Base-by-base conservation (phyloP, 2,888 invertebrate genomes). In the Perizoma affinitatum region DNA sequence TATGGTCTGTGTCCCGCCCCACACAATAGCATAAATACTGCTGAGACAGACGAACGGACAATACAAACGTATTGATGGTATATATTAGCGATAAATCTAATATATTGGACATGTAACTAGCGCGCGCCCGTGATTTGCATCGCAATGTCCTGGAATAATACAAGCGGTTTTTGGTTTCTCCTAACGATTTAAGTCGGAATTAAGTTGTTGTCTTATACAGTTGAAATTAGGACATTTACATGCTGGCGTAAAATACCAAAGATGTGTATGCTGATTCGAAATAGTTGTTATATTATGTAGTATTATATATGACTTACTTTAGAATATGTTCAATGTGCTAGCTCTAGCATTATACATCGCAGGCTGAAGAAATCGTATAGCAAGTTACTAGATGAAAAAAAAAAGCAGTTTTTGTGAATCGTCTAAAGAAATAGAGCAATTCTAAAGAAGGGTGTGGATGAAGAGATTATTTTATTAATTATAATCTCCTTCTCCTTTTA, bases 31-130 rank as follows among this genome's bases (percentile, higher is more conserved):
- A 76, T 75, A 76, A 74, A 76, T 76, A 70, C 60, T 64, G 62
- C 62, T 68, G 72, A 62, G 70, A 79, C 76, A 75, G 66, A 76
- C 75, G 68, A 73, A 62, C 67, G 68, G 53, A 62, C 80, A 76
- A 73, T 73, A 75, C 75, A 75, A 74, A 71, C 73, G 68, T 71
- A 79, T 77, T 75, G 80, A 81, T 78, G 78, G 83, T 77, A 82
- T 84, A 83, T 78, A 80, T 83, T 83, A 82, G 75, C 80, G 62
- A 82, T 84, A 83, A 82, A 83, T 80, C 74, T 82, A 72, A 78
- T 82, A 77, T 80, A 78, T 77, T 72, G 68, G 72, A 73, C 70
- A 63, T 65, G 58, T 62, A 62, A 65, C 68, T 65, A 61, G 65
- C 61, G 66, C 45, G 52, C 65, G 66, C 61, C 53, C 65, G 68